Conservation (phyloP, 2,113 vertebrate species). For the Macaca fascicularis region T2T-MFA8v1.1 NC_088386.1:86260501-86261000, state of each 20-base stretch:
- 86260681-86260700: background rate
- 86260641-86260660: background rate
- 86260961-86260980: slow-evolving; percentile 13
- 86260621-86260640: background rate
- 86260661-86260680: background rate
- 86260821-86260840: background rate
- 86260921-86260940: slow-evolving; percentile 8
- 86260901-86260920: slow-evolving; percentile 39
- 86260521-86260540: background rate
- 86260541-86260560: background rate
- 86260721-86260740: background rate
- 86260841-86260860: slow-evolving; percentile 34
- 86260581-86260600: background rate
- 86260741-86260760: background rate
- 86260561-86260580: background rate
- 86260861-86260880: slow-evolving; percentile 1
- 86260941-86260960: background rate
- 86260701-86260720: background rate
- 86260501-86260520: background rate
- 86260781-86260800: background rate
- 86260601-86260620: background rate
- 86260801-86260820: background rate
- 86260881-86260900: slow-evolving; percentile 55
- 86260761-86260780: background rate
- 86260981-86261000: background rate